phyloP scores from a whole-genome alignment of 2,113 vertebrate genomes.

The Rhabdornis inornatus region DNA sequence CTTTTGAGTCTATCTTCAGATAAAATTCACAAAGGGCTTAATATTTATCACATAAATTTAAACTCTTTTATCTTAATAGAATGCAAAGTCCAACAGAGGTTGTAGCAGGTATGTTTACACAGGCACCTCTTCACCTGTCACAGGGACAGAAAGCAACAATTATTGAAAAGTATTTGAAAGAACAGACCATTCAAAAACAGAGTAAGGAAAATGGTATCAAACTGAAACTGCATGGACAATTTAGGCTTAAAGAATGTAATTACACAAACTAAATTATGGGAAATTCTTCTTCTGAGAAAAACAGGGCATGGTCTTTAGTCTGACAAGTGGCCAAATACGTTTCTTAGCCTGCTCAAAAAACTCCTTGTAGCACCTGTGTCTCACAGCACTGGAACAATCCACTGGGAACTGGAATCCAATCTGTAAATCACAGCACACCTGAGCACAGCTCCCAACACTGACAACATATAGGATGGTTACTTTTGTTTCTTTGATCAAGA shows the following conservation, averaged over 20 bases:
- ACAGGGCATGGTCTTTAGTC: conserved; percentile 10
- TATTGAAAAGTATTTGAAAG: neutral
- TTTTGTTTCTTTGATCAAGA: neutral
- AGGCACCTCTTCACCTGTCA: neutral
- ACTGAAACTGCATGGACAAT: conserved; percentile 22
- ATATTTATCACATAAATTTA: neutral
- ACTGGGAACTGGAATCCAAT: neutral
- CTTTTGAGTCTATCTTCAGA: neutral
- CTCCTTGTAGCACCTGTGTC: neutral
- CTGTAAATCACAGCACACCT: neutral
- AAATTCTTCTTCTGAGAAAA: conserved; percentile 35
- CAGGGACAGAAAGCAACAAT: neutral
- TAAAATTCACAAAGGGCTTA: neutral
- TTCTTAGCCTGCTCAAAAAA: neutral
- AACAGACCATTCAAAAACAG: neutral
- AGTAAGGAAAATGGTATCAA: conserved; percentile 11
- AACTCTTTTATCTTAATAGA: neutral
- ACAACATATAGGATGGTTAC: neutral
- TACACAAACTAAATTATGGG: conserved; percentile 21
- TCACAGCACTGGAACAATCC: neutral
- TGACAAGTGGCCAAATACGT: neutral
- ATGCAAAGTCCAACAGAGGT: neutral
- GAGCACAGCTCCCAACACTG: neutral
- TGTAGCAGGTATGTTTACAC: neutral
- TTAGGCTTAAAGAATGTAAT: conserved; percentile 39